Percentiles rank a stretch among this genome's conserved stretches.
Conservation (phyloP, 2,113 vertebrate species). For the Podarcis raffonei region DNA sequence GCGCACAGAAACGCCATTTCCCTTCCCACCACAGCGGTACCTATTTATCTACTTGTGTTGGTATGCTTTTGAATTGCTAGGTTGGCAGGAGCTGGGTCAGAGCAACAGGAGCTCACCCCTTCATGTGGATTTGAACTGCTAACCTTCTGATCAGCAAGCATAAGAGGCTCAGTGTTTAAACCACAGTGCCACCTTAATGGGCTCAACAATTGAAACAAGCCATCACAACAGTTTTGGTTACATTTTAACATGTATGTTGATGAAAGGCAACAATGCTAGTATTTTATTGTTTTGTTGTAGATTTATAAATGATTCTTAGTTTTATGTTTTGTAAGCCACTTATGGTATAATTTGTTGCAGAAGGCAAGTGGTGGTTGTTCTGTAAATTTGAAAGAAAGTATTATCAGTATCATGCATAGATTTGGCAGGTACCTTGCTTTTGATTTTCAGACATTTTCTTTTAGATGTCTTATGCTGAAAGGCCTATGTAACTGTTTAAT, state of each 20-base stretch:
- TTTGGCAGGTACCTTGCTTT: neutral
- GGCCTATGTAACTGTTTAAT: no score
- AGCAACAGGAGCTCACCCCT: no score
- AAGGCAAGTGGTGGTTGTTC: neutral
- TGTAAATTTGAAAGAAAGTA: neutral
- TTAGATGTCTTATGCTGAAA: neutral
- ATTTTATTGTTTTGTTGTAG: neutral
- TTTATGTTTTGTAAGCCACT: neutral
- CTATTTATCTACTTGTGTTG: no score
- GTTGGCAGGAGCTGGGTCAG: no score
- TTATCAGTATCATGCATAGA: neutral
- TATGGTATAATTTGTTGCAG: neutral
- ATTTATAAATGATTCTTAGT: neutral
- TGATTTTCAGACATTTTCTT: neutral
- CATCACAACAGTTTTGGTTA: neutral
- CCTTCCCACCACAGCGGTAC: no score
- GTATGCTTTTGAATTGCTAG: no score
- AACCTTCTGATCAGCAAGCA: no score
- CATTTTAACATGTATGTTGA: neutral
- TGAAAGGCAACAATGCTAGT: neutral
- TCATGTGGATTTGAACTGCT: no score
- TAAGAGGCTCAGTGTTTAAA: no score
- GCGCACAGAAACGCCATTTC: no score
- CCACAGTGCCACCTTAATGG: neutral
- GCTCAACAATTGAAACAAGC: constrained; percentile 28